Evolutionary conservation across 2,797 vertebrate genomes (phyloP).

Genomic region (Alexandromys oeconomus): DNA sequence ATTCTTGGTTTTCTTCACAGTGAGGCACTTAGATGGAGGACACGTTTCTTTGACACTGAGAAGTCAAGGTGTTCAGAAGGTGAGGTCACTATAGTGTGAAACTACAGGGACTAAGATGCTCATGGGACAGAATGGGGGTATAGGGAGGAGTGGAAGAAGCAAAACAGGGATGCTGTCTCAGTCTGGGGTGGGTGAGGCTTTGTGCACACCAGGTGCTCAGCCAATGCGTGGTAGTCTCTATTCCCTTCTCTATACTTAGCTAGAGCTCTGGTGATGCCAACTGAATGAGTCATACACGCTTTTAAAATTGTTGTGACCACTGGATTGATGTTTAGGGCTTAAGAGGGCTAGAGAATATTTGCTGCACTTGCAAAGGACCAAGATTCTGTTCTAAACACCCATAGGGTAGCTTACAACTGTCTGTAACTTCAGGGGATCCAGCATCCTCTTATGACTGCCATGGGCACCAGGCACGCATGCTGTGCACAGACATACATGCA

Average conservation of each 20-base stretch:
- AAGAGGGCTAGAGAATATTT: not conserved
- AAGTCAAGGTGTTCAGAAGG: constrained; percentile 20
- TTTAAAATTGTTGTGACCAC: not conserved
- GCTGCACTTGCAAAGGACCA: not conserved
- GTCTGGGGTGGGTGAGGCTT: not conserved
- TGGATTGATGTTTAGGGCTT: not conserved
- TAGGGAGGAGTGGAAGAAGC: not conserved
- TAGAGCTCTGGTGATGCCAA: not conserved
- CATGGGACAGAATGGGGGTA: accelerated
- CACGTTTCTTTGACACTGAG: constrained; percentile 9
- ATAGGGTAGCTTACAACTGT: not conserved
- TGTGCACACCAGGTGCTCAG: too few species aligned
- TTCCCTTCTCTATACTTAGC: not conserved
- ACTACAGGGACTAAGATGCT: not conserved
- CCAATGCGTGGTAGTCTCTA: not conserved
- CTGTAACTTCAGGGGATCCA: not conserved
- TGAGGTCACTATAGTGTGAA: not conserved
- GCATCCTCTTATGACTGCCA: not conserved
- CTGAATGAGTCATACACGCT: not conserved
- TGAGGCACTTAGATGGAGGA: constrained; percentile 11
- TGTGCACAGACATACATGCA: not conserved
- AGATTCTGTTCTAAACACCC: not conserved
- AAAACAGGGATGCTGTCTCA: not conserved
- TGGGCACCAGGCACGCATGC: not conserved
- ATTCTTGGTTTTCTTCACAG: not conserved